Evolutionary conservation across 2,888 invertebrate species (phyloP).

Genomic region (Mesopsocus fuscifrons): DNA sequence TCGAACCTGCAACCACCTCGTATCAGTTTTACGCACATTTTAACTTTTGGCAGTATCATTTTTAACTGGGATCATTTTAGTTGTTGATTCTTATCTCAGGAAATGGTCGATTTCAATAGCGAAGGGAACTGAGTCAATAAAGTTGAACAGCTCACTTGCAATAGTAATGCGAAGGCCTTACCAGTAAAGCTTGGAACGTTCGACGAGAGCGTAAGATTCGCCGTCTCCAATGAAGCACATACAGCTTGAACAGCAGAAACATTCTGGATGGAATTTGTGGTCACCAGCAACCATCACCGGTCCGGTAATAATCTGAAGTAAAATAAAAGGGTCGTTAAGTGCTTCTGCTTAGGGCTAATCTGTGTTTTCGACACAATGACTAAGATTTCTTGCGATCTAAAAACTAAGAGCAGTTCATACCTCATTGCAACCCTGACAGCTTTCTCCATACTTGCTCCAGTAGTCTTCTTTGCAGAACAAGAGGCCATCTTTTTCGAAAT

Average conservation of each 20-base stretch:
- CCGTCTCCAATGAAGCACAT: slow-evolving; percentile 75
- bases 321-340: slow-evolving; percentile 6
- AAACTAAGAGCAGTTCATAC: too few species aligned
- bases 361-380: too few species aligned
- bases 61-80: too few species aligned
- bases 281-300: slow-evolving; percentile 91
- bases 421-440: slow-evolving; percentile 75
- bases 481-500: slow-evolving; percentile 79
- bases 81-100: too few species aligned
- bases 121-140: too few species aligned
- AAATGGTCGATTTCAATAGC: too few species aligned
- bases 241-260: slow-evolving; percentile 74
- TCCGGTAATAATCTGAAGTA: slow-evolving; percentile 43
- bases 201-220: slow-evolving; percentile 81
- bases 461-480: slow-evolving; percentile 80
- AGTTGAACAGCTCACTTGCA: too few species aligned
- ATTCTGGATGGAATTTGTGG: slow-evolving; percentile 91
- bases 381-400: slow-evolving; percentile 23
- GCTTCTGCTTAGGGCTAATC: not conserved
- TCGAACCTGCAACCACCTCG: too few species aligned
- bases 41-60: too few species aligned
- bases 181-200: slow-evolving; percentile 76
- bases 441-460: slow-evolving; percentile 71
- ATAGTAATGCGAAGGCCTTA: too few species aligned
- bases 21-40: too few species aligned